Evolutionary conservation across 2,113 vertebrate species (phyloP).

Genomic region (Coryphaenoides rupestris): DNA sequence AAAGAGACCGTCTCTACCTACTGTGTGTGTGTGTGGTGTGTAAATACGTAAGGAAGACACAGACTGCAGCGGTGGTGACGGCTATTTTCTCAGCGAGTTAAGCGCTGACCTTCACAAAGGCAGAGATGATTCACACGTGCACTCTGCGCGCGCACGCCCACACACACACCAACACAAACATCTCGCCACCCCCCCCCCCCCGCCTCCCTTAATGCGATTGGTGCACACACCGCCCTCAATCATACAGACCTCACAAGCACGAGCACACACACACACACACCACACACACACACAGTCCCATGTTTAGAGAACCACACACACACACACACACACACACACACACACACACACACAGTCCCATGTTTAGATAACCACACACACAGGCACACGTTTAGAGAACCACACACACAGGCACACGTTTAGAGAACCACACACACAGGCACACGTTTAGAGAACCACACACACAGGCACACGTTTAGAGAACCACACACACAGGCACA

Average conservation of each 20-base stretch:
- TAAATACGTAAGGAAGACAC: neutral
- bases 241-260: neutral
- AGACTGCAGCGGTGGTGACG: constrained; percentile 7
- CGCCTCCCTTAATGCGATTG: too few relatives aligned
- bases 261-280: neutral
- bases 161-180: neutral
- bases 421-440: too few relatives aligned
- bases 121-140: neutral
- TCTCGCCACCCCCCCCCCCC: neutral
- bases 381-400: too few relatives aligned
- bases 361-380: neutral
- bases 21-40: too few relatives aligned
- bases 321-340: constrained; percentile 5
- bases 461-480: neutral
- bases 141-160: too few relatives aligned
- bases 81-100: constrained; percentile 4
- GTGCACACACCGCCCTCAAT: too few relatives aligned
- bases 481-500: too few relatives aligned
- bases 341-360: neutral
- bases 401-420: too few relatives aligned
- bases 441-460: neutral
- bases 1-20: too few relatives aligned
- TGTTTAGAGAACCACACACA: neutral
- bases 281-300: neutral
- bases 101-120: constrained; percentile 5